Evolutionary conservation across 37 sponge, comb jelly and placozoan species (phyloP).

Genomic region (Aphrocallistes beatrix): DNA sequence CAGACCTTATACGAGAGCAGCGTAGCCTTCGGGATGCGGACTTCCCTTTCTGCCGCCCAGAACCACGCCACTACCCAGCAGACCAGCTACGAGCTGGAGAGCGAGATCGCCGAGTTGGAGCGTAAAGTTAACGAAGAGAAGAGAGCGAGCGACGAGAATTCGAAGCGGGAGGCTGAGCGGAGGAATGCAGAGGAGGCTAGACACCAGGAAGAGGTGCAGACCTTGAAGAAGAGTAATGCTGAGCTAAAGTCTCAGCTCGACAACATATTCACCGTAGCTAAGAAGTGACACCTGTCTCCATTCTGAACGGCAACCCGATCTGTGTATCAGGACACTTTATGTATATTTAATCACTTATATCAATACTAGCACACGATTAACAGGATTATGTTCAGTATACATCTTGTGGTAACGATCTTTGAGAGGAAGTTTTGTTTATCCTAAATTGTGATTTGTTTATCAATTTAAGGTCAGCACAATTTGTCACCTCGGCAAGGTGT

Average conservation of each 20-base stretch:
- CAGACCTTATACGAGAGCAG: conserved; percentile 96
- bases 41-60: conserved; percentile 91
- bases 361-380: too few species aligned
- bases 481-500: too few species aligned
- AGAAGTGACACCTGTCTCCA: background rate
- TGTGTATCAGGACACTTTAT: too few species aligned
- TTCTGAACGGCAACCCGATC: background rate
- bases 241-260: conserved; percentile 50
- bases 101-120: conserved; percentile 40
- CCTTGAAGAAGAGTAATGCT: conserved; percentile 80
- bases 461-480: too few species aligned
- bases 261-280: background rate
- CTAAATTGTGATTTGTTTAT: too few species aligned
- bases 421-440: too few species aligned
- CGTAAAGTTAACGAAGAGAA: background rate
- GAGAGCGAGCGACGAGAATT: background rate
- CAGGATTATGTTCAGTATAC: too few species aligned
- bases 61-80: conserved; percentile 70
- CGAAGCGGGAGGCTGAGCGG: conserved; percentile 82
- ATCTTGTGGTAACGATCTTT: too few species aligned
- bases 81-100: background rate
- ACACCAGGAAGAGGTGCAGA: conserved; percentile 84
- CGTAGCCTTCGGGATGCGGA: conserved; percentile 97
- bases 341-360: too few species aligned
- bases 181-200: conserved; percentile 88